Percentiles rank a stretch among this genome's conserved stretches.
Evolutionary conservation across 2,113 vertebrate genomes (phyloP).

Genomic region (Beaufortia kweichowensis): DNA sequence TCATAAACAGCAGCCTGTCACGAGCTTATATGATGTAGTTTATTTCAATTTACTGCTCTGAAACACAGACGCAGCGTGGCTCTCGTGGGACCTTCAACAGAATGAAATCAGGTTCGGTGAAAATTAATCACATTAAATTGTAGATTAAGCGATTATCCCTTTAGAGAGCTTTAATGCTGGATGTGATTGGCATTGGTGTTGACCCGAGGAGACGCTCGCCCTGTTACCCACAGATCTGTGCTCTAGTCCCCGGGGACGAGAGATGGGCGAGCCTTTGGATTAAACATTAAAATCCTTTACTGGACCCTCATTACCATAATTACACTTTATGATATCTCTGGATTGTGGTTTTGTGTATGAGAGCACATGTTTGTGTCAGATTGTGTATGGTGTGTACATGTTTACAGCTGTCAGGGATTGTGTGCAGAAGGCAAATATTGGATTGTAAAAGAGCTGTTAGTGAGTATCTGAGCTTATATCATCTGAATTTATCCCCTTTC

Average conservation of each 20-base stretch:
- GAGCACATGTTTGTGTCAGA: slow-evolving; percentile 6
- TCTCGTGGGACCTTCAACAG: background rate
- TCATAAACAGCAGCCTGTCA: slow-evolving; percentile 27
- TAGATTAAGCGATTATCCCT: slow-evolving; percentile 65
- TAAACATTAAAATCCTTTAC: slow-evolving; percentile 66
- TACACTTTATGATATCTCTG: slow-evolving; percentile 41
- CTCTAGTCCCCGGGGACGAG: slow-evolving; percentile 60
- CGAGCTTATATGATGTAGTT: slow-evolving; percentile 27
- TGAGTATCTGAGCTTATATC: slow-evolving; percentile 29
- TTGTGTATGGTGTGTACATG: slow-evolving; percentile 38
- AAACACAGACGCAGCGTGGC: background rate
- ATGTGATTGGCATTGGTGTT: slow-evolving; percentile 64
- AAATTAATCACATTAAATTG: slow-evolving; percentile 68
- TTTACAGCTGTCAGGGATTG: slow-evolving; percentile 28
- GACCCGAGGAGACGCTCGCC: slow-evolving; percentile 51
- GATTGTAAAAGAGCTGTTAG: background rate
- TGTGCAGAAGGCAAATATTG: background rate
- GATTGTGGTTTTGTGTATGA: slow-evolving; percentile 15
- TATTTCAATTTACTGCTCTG: slow-evolving; percentile 12
- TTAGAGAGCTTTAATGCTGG: slow-evolving; percentile 62
- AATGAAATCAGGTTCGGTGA: slow-evolving; percentile 37
- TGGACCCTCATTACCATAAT: slow-evolving; percentile 66
- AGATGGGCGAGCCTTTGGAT: slow-evolving; percentile 66
- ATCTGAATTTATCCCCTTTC: slow-evolving; percentile 33
- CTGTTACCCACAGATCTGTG: slow-evolving; percentile 30